phyloP scores from a whole-genome alignment of 1,140 invertebrate species.

The Caerostris darwini region DNA sequence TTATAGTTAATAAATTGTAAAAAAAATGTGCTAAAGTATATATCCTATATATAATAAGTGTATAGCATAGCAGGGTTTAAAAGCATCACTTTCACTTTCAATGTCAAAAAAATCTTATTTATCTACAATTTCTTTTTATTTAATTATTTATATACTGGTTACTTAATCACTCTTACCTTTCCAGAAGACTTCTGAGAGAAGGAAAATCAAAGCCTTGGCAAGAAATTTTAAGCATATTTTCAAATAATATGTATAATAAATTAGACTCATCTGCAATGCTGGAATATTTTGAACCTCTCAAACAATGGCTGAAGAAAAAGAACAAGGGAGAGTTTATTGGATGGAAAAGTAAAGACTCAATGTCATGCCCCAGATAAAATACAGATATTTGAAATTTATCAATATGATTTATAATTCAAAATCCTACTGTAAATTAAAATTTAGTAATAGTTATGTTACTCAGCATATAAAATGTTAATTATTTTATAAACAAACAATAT shows the following conservation, averaged over 20 bases:
- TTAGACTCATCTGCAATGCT: conserved; percentile 89
- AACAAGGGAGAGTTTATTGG: conserved; percentile 89
- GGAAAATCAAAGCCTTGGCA: conserved; percentile 89
- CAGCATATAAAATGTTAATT: too few relatives aligned
- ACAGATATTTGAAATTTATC: too few relatives aligned
- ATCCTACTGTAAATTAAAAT: too few relatives aligned
- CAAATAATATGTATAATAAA: conserved; percentile 86
- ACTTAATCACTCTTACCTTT: neutral
- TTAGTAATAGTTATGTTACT: too few relatives aligned
- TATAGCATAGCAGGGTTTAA: neutral
- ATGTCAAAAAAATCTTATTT: neutral
- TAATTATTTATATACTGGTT: neutral
- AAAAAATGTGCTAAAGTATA: neutral
- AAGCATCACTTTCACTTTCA: neutral
- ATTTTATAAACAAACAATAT: too few relatives aligned
- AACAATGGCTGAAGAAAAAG: conserved; percentile 89
- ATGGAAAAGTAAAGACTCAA: conserved; percentile 83
- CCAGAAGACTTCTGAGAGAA: conserved; percentile 85
- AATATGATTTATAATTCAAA: too few relatives aligned
- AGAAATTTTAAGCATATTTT: conserved; percentile 89
- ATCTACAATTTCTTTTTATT: neutral
- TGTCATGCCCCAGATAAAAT: conserved; percentile 29
- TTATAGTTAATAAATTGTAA: neutral
- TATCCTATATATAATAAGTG: neutral
- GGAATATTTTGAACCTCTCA: conserved; percentile 91